phyloP scores from a whole-genome alignment of 2,888 invertebrate species.

The Melikaiella ostensackeni region DNA sequence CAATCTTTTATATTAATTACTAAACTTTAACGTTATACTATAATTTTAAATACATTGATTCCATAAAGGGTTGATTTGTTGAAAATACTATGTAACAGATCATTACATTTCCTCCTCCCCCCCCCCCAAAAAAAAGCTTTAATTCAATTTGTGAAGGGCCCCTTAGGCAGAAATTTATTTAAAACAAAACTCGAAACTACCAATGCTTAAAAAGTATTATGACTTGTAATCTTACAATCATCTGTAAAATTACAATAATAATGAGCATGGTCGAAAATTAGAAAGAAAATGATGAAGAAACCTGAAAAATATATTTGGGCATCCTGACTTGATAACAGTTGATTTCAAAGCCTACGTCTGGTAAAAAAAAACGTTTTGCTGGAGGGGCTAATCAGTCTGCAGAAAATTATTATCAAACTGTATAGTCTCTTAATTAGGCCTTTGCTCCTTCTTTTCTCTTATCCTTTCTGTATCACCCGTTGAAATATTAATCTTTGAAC shows the following conservation, averaged over 20 bases:
- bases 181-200: too few relatives aligned
- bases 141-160: too few relatives aligned
- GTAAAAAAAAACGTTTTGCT: not conserved
- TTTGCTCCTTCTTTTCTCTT: constrained; percentile 2
- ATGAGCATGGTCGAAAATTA: not conserved
- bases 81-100: too few relatives aligned
- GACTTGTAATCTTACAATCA: too few relatives aligned
- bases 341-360: constrained; percentile 9
- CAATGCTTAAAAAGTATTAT: too few relatives aligned
- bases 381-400: constrained; percentile 19
- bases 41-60: too few relatives aligned
- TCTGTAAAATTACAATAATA: not conserved
- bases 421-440: constrained; percentile 2
- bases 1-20: too few relatives aligned
- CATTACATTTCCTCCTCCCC: too few relatives aligned
- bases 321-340: not conserved
- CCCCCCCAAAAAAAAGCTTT: too few relatives aligned
- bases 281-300: not conserved
- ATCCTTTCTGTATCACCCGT: not conserved
- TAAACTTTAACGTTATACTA: too few relatives aligned
- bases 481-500: constrained; percentile 20
- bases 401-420: constrained; percentile 1
- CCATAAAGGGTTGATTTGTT: too few relatives aligned
- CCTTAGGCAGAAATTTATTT: too few relatives aligned
- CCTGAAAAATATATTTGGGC: not conserved